phyloP scores from a whole-genome alignment of 1,140 invertebrate species.

The Philaenus spumarius region DNA sequence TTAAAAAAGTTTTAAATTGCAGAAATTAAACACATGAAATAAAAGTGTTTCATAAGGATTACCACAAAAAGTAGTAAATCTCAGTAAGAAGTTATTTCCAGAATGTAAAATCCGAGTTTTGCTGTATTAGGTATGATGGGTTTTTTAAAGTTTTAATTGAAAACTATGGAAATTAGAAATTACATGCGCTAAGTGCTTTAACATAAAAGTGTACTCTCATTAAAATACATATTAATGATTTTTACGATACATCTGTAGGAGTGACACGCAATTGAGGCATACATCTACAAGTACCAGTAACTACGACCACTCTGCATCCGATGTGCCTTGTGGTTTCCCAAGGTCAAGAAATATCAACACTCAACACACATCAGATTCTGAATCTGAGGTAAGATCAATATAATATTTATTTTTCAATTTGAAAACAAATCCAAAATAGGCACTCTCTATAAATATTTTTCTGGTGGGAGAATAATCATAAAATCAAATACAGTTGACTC shows the following conservation, averaged over 20 bases:
- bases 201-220: neutral
- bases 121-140: too few relatives aligned
- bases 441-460: too few relatives aligned
- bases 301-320: constrained; percentile 50
- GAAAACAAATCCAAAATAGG: neutral
- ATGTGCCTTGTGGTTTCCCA: constrained; percentile 57
- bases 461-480: too few relatives aligned
- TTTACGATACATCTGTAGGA: constrained; percentile 39
- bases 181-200: neutral
- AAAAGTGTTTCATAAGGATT: too few relatives aligned
- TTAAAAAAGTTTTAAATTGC: too few relatives aligned
- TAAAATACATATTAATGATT: neutral
- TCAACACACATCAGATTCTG: constrained; percentile 34
- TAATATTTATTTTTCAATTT: neutral
- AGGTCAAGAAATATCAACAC: constrained; percentile 10
- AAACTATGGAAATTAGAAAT: too few relatives aligned
- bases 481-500: too few relatives aligned
- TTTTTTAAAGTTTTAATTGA: too few relatives aligned
- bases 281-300: constrained; percentile 81
- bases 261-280: constrained; percentile 69
- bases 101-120: too few relatives aligned
- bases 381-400: constrained; percentile 29
- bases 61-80: too few relatives aligned
- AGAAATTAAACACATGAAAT: too few relatives aligned
- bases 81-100: too few relatives aligned